A percentile compares a stretch with the other conserved stretches of the same genome.
Evolutionary conservation across 2,113 vertebrate genomes (phyloP).

Genomic region (Seriola dumerili): DNA sequence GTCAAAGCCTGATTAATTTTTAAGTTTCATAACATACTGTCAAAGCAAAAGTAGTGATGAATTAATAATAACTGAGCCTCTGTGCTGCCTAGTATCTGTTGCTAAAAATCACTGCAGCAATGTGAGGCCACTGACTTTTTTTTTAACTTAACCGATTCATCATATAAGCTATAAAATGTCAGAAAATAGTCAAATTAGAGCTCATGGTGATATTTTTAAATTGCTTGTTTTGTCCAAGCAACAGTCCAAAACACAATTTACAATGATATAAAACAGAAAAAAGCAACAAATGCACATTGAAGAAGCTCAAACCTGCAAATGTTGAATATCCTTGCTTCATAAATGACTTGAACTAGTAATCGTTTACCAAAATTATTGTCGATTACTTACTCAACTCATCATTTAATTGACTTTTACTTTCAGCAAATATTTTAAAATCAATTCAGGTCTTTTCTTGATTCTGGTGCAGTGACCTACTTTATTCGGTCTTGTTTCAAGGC

Average conservation of each 20-base stretch:
- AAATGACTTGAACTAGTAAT: not conserved
- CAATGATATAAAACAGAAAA: not conserved
- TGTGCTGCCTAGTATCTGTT: not conserved
- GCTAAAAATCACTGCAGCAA: not conserved
- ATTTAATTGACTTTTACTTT: no score
- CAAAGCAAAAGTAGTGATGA: constrained; percentile 9
- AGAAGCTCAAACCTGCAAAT: not conserved
- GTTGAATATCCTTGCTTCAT: not conserved
- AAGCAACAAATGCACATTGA: not conserved
- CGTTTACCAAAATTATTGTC: not conserved
- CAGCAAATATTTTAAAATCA: no score
- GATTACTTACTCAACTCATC: not conserved
- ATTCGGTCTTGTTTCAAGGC: no score
- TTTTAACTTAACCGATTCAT: not conserved
- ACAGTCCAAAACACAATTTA: not conserved
- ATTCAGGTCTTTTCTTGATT: no score
- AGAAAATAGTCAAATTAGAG: not conserved
- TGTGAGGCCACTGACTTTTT: not conserved
- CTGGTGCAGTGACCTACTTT: no score
- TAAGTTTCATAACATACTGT: not conserved
- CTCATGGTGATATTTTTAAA: not conserved
- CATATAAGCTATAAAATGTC: not conserved
- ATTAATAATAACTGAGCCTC: not conserved
- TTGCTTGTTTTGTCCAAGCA: not conserved
- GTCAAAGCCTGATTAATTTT: not conserved